Base-by-base conservation (phyloP, 1,140 invertebrate genomes). In the Belonocnema kinseyi region DNA sequence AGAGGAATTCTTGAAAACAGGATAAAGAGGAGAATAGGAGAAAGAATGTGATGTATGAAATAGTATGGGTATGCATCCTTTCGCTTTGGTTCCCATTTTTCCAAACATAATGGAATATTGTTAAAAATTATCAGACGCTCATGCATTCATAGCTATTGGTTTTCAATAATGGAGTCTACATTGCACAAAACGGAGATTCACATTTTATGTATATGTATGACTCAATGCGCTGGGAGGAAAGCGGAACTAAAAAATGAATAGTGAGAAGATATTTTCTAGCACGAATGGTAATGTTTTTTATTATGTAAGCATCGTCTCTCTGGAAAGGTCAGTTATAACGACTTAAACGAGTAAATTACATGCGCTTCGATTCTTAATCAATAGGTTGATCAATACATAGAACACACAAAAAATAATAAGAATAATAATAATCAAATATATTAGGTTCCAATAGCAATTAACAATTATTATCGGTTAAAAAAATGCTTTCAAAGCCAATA, bases 231-330 rank as follows among this genome's bases (percentile, higher is more conserved):
- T 54, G 17, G 16, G 17, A 54, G 16, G 52, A 54, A 54, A 54
- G 16, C 52, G 52, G 17, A 54, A 54, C 52, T 54, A 17, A 54
- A 54, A n/a, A 54, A 54, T n/a, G 17, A 54, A 54, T 54, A 54
- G 4, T 5, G 26, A 33, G 4, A 33, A 33, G 3, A 33, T 33
- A 33, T 33, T 33, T 33, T 33, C 26, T 5, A 33, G 4, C 4
- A 33, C 26, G 26, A 33, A 33, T 33, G 26, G 4, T 33, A 33
- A 33, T 33, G 26, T 33, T 33, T 33, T 5, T 33, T 33, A 33
- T 33, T 33, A 33, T 52, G 16, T 52, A 12, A 52, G 17, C 52
- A 6, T 52, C 12, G 51, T 14, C 16, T 16, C 52, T 54, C 17
- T 54, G 52, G 17, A 54, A 7, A 54, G 52, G 16, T 54, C 52